Base-by-base conservation (phyloP, 1,140 invertebrate genomes). In the Polypedilum vanderplanki region DNA sequence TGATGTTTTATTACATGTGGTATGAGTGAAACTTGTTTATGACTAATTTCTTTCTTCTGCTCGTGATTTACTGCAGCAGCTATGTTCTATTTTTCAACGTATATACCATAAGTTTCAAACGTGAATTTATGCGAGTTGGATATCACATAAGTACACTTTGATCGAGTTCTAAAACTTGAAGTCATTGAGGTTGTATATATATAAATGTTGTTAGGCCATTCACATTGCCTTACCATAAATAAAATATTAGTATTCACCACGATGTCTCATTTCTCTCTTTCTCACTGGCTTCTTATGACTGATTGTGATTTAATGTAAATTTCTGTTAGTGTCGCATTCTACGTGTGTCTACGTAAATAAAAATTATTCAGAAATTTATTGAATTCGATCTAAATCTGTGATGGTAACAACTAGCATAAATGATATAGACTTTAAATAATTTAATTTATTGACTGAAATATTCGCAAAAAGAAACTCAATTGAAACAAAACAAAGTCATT, bases 61-160 rank as follows among this genome's bases (percentile, higher is more conserved):
- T n/a, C 46, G n/a, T 57, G 46, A 57, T 57, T 57, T 57, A 57
- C 46, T 57, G 46, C 46, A 57, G 24, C 46, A 57, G 24, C 46
- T n/a, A 57, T 57, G 46, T n/a, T 33, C 24, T 33, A 57, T 57
- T 57, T 57, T 57, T 46, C 24, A 15, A 57, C 46, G 46, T 4
- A 57, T 0, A 46, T 46, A 15, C 8, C 8, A 46, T 46, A 12
- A 15, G 12, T 12, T 57, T n/a, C 46, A 57, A 15, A 57, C 46
- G 46, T 57, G 46, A 57, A 57, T 57, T 33, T n/a, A 57, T 57
- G 46, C 46, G 46, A 57, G 12, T 4, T 12, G 15, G 15, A 57
- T 57, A 57, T 57, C 46, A 15, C n/a, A 33, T 33, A n/a, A n/a
- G n/a, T 46, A n/a, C 12, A 57, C 15, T 57, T 57, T n/a, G 46